Conservation (phyloP, 2,888 invertebrate species). For the Auanema freiburgensis region DNA sequence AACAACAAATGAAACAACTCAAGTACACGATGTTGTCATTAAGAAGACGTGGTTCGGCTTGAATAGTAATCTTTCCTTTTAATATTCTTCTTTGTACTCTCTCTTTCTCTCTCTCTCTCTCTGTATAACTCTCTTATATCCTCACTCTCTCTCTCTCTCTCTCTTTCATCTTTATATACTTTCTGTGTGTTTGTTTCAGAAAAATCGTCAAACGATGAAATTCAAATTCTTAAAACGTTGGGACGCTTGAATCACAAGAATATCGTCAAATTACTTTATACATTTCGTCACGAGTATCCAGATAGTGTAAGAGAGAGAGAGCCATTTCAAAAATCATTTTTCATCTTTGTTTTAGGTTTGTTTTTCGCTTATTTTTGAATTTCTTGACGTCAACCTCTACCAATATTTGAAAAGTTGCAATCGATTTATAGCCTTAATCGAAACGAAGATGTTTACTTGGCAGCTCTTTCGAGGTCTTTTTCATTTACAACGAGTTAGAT, state of each 20-base stretch:
- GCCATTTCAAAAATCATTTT: too few relatives aligned
- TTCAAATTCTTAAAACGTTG: constrained; percentile 90
- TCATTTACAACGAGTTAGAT: constrained; percentile 33
- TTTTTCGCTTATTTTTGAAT: constrained; percentile 46
- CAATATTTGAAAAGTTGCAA: constrained; percentile 28
- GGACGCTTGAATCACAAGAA: constrained; percentile 93
- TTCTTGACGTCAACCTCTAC: constrained; percentile 38
- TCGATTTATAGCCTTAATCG: constrained; percentile 13
- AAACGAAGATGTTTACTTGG: constrained; percentile 42
- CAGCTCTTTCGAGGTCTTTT: constrained; percentile 47
- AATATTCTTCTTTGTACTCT: constrained; percentile 4
- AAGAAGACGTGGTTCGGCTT: constrained; percentile 46
- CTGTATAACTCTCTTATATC: too few relatives aligned
- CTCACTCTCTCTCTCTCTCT: too few relatives aligned
- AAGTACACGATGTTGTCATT: constrained; percentile 32
- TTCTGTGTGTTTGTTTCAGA: too few relatives aligned
- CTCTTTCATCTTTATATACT: too few relatives aligned
- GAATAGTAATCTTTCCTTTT: too few relatives aligned
- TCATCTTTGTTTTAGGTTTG: constrained; percentile 17
- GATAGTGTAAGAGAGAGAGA: constrained; percentile 13
- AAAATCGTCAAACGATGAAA: constrained; percentile 68
- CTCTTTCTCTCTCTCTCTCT: constrained; percentile 70
- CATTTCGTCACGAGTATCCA: constrained; percentile 71
- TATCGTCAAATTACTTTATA: constrained; percentile 92
- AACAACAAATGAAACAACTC: constrained; percentile 14